A percentile compares a stretch with the other conserved stretches of the same genome.
Evolutionary conservation across 2,888 invertebrate genomes (phyloP).

Genomic region (Folsomia candida): DNA sequence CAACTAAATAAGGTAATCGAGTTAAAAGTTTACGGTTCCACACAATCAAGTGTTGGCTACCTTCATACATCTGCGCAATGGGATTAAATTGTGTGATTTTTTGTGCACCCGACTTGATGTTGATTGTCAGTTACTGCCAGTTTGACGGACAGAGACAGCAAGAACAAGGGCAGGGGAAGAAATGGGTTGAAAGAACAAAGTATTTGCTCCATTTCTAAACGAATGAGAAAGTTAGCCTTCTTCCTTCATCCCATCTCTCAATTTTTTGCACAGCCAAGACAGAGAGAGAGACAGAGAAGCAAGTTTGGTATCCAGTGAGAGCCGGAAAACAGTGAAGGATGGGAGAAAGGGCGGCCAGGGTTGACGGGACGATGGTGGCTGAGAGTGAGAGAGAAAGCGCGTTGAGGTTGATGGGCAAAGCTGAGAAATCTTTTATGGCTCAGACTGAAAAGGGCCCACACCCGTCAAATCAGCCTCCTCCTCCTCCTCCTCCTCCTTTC

Average conservation of each 20-base stretch:
- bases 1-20: too few relatives aligned
- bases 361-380: conserved; percentile 1
- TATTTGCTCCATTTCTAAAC: neutral
- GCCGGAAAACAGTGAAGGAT: neutral
- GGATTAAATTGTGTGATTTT: too few relatives aligned
- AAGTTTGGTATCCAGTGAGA: neutral
- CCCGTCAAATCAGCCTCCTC: conserved; percentile 23
- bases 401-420: neutral
- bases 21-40: too few relatives aligned
- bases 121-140: neutral
- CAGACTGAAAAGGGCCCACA: neutral
- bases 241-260: too few relatives aligned
- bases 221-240: neutral
- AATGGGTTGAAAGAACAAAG: neutral
- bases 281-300: neutral
- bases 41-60: too few relatives aligned
- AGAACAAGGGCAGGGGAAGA: neutral
- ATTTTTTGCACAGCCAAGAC: too few relatives aligned
- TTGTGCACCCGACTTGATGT: neutral
- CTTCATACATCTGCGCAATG: too few relatives aligned
- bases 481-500: conserved; percentile 5
- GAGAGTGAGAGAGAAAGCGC: neutral
- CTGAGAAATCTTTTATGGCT: neutral
- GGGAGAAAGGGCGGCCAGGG: neutral
- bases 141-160: too few relatives aligned